Base-by-base conservation (phyloP, 2,797 vertebrate genomes). In the Phoeniculus purpureus region DNA sequence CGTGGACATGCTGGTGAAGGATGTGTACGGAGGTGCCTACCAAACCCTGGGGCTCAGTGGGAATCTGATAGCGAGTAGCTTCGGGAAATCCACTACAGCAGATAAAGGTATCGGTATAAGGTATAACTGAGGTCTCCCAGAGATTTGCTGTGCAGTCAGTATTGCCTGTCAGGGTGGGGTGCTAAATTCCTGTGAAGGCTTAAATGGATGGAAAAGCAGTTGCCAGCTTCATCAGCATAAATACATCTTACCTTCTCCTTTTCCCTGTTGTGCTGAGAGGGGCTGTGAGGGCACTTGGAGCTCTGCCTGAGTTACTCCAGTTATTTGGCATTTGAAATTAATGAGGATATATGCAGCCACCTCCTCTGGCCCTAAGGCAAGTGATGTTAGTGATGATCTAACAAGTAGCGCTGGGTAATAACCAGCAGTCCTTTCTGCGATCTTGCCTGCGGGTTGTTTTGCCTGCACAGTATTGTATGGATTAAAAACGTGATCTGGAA, bases 1-100 rank as follows among this genome's bases (percentile, higher is more conserved):
- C 4, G 99, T 99, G 5, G 99, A 99, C 94, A 99, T 99, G 99
- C 98, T 99, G 85, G 99, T 99, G 91, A 99, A 98, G 93, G 99
- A 99, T 48, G 98, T 99, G 86, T 99, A 99, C 3, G 99, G 99
- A 27, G 99, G 99, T 2, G 98, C 98, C 26, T 99, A 98, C 58
- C 98, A 98, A 60, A 99, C 97, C 32, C 96, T 99, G 94, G 99
- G 99, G 43, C 95, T 99, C 66, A 99, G 99, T 7, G 99, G 99
- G 37, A 98, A 98, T 85, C 98, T 99, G 52, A 99, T 99, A 11
- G 99, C 99, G 2, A 99, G 99, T 97, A 99, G 99, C 96, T 99
- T 99, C 29, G 99, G 99, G 72, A 99, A 99, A 78, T 99, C 99
- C 21, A 98, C 99, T 54, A 99, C 98, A 5, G 96, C 98, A 23